phyloP scores from a whole-genome alignment of 2,888 invertebrate species.

The Xestia c-nigrum region DNA sequence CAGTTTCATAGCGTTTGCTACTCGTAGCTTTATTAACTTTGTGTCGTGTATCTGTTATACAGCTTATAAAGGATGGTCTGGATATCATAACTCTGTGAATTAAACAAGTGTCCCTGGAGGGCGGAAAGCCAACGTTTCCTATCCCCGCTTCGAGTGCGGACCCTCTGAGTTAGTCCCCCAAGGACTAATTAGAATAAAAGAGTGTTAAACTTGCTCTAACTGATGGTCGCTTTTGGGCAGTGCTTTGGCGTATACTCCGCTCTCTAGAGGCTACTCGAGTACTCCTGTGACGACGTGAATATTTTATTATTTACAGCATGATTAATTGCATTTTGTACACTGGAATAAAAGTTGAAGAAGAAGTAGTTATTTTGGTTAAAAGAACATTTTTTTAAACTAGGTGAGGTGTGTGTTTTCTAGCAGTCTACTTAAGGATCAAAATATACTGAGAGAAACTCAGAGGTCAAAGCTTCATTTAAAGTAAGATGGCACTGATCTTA shows the following conservation, averaged over 20 bases:
- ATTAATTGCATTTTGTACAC: slow-evolving; percentile 11
- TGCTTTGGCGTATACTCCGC: slow-evolving; percentile 69
- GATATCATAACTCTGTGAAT: slow-evolving; percentile 74
- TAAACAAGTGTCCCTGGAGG: slow-evolving; percentile 77
- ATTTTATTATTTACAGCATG: slow-evolving; percentile 65
- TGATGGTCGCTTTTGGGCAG: slow-evolving; percentile 78
- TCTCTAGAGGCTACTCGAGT: slow-evolving; percentile 65
- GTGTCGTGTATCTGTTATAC: slow-evolving; percentile 20
- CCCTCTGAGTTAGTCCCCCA: slow-evolving; percentile 78
- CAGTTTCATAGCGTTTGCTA: neutral
- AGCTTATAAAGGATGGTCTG: slow-evolving; percentile 57
- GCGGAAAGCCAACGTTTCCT: slow-evolving; percentile 72
- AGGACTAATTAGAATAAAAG: slow-evolving; percentile 87
- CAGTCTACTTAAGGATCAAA: too few relatives aligned
- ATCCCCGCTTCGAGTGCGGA: slow-evolving; percentile 67
- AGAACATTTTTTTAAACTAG: too few relatives aligned
- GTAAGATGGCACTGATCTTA: too few relatives aligned
- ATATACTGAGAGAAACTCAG: too few relatives aligned
- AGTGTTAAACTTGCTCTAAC: slow-evolving; percentile 85
- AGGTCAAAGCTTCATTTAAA: too few relatives aligned
- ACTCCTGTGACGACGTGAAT: slow-evolving; percentile 73
- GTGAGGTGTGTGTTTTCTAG: too few relatives aligned
- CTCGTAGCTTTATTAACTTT: neutral
- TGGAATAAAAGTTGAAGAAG: neutral
- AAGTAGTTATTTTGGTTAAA: too few relatives aligned